phyloP scores from a whole-genome alignment of 2,113 vertebrate species.

The Rynchops niger region DNA sequence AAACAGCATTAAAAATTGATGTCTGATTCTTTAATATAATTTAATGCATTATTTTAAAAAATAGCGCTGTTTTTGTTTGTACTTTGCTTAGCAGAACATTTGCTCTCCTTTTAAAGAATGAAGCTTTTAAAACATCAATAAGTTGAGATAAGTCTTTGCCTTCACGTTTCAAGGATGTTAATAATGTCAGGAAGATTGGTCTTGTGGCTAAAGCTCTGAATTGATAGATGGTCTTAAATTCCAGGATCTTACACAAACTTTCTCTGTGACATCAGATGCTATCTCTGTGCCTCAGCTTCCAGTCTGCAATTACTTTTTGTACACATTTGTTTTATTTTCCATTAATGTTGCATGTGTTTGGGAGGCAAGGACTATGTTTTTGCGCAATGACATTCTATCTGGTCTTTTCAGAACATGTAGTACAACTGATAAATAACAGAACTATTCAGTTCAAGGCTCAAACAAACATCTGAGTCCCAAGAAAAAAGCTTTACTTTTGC shows the following conservation, averaged over 20 bases:
- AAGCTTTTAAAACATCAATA: background rate
- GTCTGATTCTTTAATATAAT: background rate
- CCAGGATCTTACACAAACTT: background rate
- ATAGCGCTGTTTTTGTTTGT: background rate
- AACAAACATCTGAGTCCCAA: background rate
- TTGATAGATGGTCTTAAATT: background rate
- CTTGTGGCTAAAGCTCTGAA: background rate
- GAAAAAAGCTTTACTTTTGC: background rate
- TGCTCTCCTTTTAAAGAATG: background rate
- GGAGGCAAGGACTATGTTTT: background rate
- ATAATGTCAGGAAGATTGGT: background rate
- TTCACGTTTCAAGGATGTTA: background rate
- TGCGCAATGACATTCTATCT: background rate
- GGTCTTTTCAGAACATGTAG: background rate
- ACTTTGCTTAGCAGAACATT: background rate
- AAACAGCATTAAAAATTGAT: background rate
- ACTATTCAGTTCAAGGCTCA: conserved; percentile 18
- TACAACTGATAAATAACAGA: background rate
- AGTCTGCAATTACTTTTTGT: background rate
- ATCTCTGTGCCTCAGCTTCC: background rate
- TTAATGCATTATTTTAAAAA: background rate
- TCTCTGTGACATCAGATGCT: background rate
- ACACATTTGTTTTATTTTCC: background rate
- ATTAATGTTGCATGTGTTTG: background rate
- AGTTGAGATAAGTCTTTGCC: background rate